A percentile compares a stretch with the other conserved stretches of the same genome.
These are phyloP conservation scores for Paramormyrops hopkinsi DNA, from an alignment of 2,797 vertebrate genomes.

Conservation along the genomic window DNA sequence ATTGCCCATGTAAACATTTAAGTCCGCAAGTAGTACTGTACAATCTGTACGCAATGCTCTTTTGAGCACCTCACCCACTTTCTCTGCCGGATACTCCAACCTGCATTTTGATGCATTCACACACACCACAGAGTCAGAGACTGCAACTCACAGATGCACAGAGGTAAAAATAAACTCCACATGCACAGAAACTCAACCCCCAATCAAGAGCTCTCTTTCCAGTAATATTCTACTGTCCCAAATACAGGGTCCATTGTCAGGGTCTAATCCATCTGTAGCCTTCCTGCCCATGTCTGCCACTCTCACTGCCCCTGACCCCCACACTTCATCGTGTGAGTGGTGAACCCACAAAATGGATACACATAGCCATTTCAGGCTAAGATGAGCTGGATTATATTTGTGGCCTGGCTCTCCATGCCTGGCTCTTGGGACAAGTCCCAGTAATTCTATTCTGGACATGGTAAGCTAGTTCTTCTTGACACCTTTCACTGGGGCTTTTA, in stretches of 20 bases:
- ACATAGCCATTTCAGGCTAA: background rate
- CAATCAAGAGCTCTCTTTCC: background rate
- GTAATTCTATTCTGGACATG: background rate
- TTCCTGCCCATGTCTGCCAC: background rate
- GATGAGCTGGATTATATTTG: background rate
- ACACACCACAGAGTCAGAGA: background rate
- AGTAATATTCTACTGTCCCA: background rate
- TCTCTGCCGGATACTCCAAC: background rate
- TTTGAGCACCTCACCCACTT: background rate
- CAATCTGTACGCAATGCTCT: background rate
- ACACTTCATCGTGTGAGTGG: background rate
- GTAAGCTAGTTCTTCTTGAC: background rate
- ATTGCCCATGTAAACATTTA: background rate
- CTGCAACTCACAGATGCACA: background rate
- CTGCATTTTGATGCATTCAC: background rate
- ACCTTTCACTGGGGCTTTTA: background rate
- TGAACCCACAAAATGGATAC: background rate
- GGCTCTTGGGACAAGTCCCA: background rate
- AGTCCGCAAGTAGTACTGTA: background rate
- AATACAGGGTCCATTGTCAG: background rate
- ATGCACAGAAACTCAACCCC: background rate
- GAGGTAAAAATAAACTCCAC: background rate
- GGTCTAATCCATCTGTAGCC: background rate
- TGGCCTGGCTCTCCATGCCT: background rate
- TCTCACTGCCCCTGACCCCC: background rate